Conservation (phyloP, 2,113 vertebrate genomes). For the Vulpes ferrilata region DNA sequence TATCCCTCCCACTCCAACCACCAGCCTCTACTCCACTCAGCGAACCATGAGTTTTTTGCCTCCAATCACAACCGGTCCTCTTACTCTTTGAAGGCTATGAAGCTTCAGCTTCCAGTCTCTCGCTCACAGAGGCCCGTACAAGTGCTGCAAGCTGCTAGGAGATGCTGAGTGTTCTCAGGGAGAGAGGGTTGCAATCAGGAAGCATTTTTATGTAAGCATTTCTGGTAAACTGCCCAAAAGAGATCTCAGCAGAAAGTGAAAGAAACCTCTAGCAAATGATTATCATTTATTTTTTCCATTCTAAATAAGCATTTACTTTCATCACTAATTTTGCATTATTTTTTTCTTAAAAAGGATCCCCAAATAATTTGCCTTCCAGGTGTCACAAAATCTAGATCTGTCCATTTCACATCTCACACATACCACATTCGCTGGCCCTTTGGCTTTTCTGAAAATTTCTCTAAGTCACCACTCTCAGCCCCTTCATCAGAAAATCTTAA, state of each 20-base stretch:
- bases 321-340: not conserved
- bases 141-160: not conserved
- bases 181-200: not conserved
- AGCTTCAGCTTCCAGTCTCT: not conserved
- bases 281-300: not conserved
- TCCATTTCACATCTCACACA: not conserved
- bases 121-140: accelerated
- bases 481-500: not conserved
- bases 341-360: not conserved
- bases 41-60: not conserved
- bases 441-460: constrained; percentile 12
- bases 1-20: not conserved
- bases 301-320: not conserved
- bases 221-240: constrained; percentile 40
- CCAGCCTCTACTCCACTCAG: not conserved
- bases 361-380: not conserved
- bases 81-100: not conserved
- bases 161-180: not conserved
- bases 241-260: not conserved
- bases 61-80: not conserved
- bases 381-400: not conserved
- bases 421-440: not conserved
- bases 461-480: not conserved
- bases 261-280: not conserved
- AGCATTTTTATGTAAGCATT: not conserved